phyloP scores from a whole-genome alignment of 2,797 vertebrate species.

The Mastacembelus armatus region DNA sequence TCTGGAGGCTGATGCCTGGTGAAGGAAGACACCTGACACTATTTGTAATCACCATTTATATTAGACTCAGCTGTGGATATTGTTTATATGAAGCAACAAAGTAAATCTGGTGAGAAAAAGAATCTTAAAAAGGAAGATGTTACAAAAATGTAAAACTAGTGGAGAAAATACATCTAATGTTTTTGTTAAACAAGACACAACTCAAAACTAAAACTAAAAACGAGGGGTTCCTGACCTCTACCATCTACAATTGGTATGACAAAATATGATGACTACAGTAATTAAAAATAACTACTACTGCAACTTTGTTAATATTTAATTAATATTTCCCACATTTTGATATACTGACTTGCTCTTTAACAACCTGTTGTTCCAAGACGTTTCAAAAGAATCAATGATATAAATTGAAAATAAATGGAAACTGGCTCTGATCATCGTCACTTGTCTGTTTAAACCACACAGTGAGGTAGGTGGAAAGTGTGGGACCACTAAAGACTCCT shows the following conservation, averaged over 20 bases:
- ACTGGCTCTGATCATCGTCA: background rate
- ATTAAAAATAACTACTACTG: too few species aligned
- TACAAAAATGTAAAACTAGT: too few species aligned
- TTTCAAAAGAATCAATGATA: background rate
- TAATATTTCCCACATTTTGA: background rate
- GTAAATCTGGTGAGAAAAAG: background rate
- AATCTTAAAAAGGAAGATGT: too few species aligned
- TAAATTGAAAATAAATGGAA: background rate
- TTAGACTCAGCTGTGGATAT: too few species aligned
- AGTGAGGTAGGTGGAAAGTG: background rate
- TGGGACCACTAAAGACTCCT: slow-evolving; percentile 4
- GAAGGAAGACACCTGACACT: slow-evolving; percentile 11
- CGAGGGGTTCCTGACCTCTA: too few species aligned
- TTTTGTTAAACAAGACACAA: too few species aligned
- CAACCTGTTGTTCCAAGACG: background rate
- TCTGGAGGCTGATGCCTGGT: slow-evolving; percentile 50
- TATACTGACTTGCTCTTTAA: background rate
- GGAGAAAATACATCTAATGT: too few species aligned
- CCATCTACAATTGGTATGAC: too few species aligned
- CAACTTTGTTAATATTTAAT: background rate
- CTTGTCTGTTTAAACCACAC: slow-evolving; percentile 8
- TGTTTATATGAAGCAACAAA: too few species aligned
- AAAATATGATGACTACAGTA: too few species aligned
- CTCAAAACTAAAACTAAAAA: too few species aligned
- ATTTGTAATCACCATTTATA: too few species aligned